Conservation (phyloP, 2,888 invertebrate species). For the Helleia helle region DNA sequence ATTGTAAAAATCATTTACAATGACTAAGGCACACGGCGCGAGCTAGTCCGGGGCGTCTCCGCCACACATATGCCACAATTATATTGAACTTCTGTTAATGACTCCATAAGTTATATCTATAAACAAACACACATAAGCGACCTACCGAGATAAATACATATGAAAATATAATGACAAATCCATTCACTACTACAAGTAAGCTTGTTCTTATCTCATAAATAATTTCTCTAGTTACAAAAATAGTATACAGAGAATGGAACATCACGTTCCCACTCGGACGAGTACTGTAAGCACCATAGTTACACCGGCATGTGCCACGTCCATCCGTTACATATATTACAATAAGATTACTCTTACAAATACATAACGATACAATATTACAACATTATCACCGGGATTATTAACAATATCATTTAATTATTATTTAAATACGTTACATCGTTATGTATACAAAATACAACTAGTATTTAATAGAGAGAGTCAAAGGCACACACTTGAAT, state of each 20-base stretch:
- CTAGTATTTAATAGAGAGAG: constrained; percentile 68
- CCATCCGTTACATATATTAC: constrained; percentile 65
- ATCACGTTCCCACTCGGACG: constrained; percentile 25
- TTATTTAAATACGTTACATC: constrained; percentile 61
- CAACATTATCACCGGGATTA: constrained; percentile 75
- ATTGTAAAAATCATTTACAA: constrained; percentile 31
- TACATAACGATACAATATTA: constrained; percentile 74
- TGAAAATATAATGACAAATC: constrained; percentile 67
- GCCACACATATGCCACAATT: constrained; percentile 20
- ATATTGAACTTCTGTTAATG: constrained; percentile 27
- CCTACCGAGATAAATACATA: constrained; percentile 70
- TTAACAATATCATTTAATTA: constrained; percentile 63
- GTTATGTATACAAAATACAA: constrained; percentile 58
- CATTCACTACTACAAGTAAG: constrained; percentile 50
- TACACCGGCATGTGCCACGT: constrained; percentile 39
- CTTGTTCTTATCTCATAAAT: constrained; percentile 71
- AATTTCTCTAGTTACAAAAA: constrained; percentile 73
- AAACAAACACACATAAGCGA: constrained; percentile 66
- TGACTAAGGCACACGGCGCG: constrained; percentile 53
- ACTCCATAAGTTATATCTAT: constrained; percentile 56
- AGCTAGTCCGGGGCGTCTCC: constrained; percentile 43
- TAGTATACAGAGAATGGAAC: constrained; percentile 64
- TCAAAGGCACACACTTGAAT: constrained; percentile 67
- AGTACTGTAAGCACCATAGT: constrained; percentile 41
- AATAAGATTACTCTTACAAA: constrained; percentile 67